Conservation (phyloP, 2,888 invertebrate genomes). For the Miltochrista miniata region DNA sequence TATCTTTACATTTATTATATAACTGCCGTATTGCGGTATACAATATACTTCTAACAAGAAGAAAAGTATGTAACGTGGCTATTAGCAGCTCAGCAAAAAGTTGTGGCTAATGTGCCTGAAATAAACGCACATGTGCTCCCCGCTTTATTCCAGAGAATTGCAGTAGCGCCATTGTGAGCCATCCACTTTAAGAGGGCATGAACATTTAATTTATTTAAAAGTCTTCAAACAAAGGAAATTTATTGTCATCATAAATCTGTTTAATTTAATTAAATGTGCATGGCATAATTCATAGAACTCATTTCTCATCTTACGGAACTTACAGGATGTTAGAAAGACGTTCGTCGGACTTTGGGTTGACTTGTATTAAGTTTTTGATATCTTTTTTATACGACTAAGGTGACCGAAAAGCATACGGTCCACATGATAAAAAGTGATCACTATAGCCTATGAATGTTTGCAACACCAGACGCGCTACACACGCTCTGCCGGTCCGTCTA, state of each 20-base stretch:
- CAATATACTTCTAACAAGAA: neutral
- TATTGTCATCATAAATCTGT: conserved; percentile 29
- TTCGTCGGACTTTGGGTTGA: no score
- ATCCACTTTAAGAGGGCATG: conserved; percentile 42
- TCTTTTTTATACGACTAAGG: no score
- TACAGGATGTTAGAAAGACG: neutral
- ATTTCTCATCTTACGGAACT: neutral
- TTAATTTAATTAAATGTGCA: conserved; percentile 12
- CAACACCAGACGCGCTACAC: no score
- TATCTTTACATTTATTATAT: neutral
- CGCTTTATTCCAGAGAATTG: conserved; percentile 38
- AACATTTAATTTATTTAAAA: conserved; percentile 43
- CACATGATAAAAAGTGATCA: no score
- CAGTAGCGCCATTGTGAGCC: conserved; percentile 41
- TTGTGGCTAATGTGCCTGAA: conserved; percentile 19
- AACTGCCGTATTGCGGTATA: neutral
- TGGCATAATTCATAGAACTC: neutral
- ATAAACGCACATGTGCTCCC: conserved; percentile 33
- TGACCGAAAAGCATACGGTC: no score
- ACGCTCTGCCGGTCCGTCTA: no score
- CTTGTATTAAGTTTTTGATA: no score
- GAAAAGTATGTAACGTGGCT: conserved; percentile 24
- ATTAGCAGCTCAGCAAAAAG: conserved; percentile 27
- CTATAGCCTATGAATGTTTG: no score
- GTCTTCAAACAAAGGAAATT: conserved; percentile 32